Conservation (phyloP, 2,888 invertebrate genomes). For the Hypsopygia costalis region DNA sequence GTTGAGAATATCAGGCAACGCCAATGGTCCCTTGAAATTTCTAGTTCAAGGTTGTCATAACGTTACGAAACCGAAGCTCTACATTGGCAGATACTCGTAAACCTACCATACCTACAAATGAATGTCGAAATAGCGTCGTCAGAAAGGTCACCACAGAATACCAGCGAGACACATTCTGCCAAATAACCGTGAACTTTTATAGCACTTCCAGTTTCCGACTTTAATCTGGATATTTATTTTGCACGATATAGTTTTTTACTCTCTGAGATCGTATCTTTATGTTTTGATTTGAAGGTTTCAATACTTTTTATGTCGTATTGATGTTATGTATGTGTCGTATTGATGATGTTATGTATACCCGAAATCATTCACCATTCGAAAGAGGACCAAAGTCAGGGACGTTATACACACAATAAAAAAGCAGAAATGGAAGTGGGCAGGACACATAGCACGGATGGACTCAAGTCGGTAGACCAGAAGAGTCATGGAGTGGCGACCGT, state of each 20-base stretch:
- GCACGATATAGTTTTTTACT: neutral
- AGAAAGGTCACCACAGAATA: constrained; percentile 38
- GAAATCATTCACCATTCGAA: no score
- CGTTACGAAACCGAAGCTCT: constrained; percentile 12
- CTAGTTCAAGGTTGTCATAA: constrained; percentile 16
- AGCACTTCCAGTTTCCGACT: constrained; percentile 17
- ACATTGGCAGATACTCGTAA: constrained; percentile 1
- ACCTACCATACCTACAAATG: neutral
- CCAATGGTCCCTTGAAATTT: constrained; percentile 11
- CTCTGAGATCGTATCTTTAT: no score
- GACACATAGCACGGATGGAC: no score
- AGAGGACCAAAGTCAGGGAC: no score
- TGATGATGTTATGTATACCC: no score
- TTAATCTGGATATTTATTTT: constrained; percentile 3
- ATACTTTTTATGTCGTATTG: no score
- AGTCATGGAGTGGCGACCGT: no score
- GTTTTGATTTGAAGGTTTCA: no score
- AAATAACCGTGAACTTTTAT: constrained; percentile 30
- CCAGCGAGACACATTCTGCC: constrained; percentile 33
- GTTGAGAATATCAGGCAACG: neutral
- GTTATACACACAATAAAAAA: no score
- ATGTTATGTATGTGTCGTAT: no score
- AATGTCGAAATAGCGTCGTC: constrained; percentile 5
- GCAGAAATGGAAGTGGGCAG: no score
- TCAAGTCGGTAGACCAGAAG: no score